These are phyloP conservation scores for Axinella damicornis DNA, from an alignment of 37 sponge, comb jelly and placozoan species.

Conservation along the genomic window DNA sequence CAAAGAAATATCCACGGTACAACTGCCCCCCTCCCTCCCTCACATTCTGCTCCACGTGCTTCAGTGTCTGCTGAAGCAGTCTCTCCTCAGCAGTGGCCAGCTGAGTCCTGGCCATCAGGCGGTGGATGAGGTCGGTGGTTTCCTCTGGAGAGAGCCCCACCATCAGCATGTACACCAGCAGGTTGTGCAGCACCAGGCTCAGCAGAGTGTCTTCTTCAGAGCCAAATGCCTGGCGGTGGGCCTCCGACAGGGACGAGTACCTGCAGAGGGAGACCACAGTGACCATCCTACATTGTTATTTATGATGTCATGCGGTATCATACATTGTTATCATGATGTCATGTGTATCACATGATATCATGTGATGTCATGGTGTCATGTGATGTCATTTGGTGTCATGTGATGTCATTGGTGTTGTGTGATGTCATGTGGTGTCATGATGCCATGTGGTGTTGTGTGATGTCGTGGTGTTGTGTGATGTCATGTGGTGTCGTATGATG, in stretches of 20 bases:
- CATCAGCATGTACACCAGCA: slow-evolving; percentile 76
- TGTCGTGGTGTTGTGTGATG: no score
- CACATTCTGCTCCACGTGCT: slow-evolving; percentile 56
- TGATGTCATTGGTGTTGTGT: no score
- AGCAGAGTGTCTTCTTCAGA: slow-evolving; percentile 75
- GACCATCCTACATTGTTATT: neutral
- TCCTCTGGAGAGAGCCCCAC: slow-evolving; percentile 50
- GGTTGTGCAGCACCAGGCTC: slow-evolving; percentile 66
- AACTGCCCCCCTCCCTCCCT: no score
- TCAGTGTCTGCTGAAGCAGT: slow-evolving; percentile 64
- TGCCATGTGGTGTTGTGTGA: no score
- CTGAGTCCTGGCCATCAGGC: slow-evolving; percentile 58
- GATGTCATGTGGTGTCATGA: no score
- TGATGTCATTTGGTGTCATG: no score
- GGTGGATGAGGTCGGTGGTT: slow-evolving; percentile 44
- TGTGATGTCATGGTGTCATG: no score
- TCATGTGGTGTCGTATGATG: no score
- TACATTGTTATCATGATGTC: no score
- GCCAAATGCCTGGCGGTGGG: slow-evolving; percentile 35
- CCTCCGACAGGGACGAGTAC: slow-evolving; percentile 54
- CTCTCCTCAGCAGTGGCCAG: slow-evolving; percentile 73
- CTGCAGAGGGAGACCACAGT: slow-evolving; percentile 8
- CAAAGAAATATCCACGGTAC: no score
- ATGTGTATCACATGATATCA: no score
- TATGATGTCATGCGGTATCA: no score